These are phyloP conservation scores for Myopa testacea DNA, from an alignment of 2,888 invertebrate genomes.

Conservation along the genomic window DNA sequence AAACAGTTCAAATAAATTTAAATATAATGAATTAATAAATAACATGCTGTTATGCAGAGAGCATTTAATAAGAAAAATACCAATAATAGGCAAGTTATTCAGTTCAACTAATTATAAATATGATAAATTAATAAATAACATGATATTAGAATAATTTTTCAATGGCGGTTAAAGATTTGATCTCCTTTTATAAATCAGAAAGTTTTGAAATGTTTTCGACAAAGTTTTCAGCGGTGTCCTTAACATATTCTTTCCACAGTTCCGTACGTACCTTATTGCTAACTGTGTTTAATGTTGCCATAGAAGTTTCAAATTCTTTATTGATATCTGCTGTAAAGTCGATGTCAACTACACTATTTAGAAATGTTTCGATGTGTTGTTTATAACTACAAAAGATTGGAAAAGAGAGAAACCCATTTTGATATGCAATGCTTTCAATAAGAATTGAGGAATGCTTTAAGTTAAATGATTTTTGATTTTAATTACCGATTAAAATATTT, in stretches of 20 bases:
- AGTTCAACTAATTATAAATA: not conserved
- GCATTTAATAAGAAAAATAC: too few species aligned
- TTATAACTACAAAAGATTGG: constrained; percentile 26
- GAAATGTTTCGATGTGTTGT: constrained; percentile 29
- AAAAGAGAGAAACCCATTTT: not conserved
- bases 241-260: constrained; percentile 21
- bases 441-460: too few species aligned
- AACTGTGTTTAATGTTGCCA: constrained; percentile 24
- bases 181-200: not conserved
- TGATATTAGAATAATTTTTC: too few species aligned
- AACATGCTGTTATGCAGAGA: too few species aligned
- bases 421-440: not conserved
- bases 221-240: constrained; percentile 13
- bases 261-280: constrained; percentile 23
- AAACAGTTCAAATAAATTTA: too few species aligned
- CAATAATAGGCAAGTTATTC: too few species aligned
- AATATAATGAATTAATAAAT: too few species aligned
- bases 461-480: not conserved
- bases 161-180: not conserved
- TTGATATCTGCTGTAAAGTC: constrained; percentile 32
- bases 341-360: constrained; percentile 30
- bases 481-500: constrained; percentile 47
- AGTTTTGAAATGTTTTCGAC: constrained; percentile 26
- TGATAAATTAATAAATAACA: too few species aligned
- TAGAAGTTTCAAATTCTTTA: constrained; percentile 30